Evolutionary conservation across 2,113 vertebrate species (phyloP).

Genomic region (Gallinago jamesoni): DNA sequence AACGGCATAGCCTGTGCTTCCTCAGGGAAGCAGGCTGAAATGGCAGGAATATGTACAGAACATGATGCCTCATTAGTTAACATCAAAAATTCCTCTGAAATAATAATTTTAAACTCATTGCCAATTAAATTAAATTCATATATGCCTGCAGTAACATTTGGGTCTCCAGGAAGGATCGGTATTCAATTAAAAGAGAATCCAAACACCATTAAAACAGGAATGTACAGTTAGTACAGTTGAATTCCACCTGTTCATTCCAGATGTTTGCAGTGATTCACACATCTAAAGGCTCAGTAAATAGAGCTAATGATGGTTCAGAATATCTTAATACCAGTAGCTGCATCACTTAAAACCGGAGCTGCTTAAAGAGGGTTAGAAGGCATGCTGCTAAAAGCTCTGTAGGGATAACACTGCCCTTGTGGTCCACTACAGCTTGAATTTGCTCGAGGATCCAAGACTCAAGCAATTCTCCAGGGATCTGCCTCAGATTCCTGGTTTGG

Average conservation of each 20-base stretch:
- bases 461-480: neutral
- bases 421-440: neutral
- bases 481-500: neutral
- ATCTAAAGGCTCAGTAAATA: slow-evolving; percentile 57
- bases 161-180: neutral
- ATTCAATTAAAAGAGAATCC: slow-evolving; percentile 48
- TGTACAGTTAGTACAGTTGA: neutral
- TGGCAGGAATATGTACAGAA: neutral
- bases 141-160: slow-evolving; percentile 31
- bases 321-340: slow-evolving; percentile 26
- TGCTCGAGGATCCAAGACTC: neutral
- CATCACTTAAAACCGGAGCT: neutral
- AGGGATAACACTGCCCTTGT: neutral
- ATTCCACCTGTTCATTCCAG: slow-evolving; percentile 69
- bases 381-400: neutral
- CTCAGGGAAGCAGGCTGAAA: neutral
- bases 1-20: neutral
- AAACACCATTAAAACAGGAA: slow-evolving; percentile 52
- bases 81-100: slow-evolving; percentile 56
- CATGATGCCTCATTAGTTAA: slow-evolving; percentile 24
- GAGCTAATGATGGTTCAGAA: slow-evolving; percentile 60
- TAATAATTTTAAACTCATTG: neutral
- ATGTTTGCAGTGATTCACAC: slow-evolving; percentile 62
- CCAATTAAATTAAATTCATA: slow-evolving; percentile 45
- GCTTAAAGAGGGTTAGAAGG: neutral